phyloP scores from a whole-genome alignment of 1,140 invertebrate species.

The Chironomus tepperi region DNA sequence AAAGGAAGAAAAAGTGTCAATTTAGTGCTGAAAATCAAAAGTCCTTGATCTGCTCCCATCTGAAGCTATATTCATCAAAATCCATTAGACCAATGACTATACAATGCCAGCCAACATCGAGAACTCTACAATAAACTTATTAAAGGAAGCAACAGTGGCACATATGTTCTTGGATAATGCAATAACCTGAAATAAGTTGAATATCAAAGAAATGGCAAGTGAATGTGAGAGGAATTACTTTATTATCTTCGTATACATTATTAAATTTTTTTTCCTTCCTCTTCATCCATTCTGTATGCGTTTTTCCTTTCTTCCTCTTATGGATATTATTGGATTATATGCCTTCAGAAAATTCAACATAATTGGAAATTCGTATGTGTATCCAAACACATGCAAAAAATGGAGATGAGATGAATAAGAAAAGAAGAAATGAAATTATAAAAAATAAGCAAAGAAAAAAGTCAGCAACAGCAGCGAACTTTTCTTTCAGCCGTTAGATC shows the following conservation, averaged over 20 bases:
- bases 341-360: slow-evolving; percentile 2
- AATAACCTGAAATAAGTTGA: slow-evolving; percentile 4
- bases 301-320: background rate
- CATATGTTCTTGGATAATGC: slow-evolving; percentile 14
- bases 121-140: background rate
- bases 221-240: slow-evolving; percentile 22
- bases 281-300: background rate
- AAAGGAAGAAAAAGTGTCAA: too few species aligned
- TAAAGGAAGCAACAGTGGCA: background rate
- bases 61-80: too few species aligned
- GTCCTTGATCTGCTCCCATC: too few species aligned
- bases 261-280: background rate
- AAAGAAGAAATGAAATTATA: background rate
- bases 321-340: slow-evolving; percentile 9
- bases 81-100: too few species aligned
- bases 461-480: background rate
- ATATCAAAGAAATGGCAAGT: background rate
- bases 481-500: background rate
- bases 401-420: too few species aligned
- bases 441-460: background rate
- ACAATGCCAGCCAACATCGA: too few species aligned
- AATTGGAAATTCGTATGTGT: background rate
- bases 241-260: slow-evolving; percentile 19
- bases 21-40: too few species aligned
- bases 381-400: too few species aligned